Percentiles rank a stretch among this genome's conserved stretches.
Conservation (phyloP, 2,888 invertebrate genomes). For the Deilephila elpenor region DNA sequence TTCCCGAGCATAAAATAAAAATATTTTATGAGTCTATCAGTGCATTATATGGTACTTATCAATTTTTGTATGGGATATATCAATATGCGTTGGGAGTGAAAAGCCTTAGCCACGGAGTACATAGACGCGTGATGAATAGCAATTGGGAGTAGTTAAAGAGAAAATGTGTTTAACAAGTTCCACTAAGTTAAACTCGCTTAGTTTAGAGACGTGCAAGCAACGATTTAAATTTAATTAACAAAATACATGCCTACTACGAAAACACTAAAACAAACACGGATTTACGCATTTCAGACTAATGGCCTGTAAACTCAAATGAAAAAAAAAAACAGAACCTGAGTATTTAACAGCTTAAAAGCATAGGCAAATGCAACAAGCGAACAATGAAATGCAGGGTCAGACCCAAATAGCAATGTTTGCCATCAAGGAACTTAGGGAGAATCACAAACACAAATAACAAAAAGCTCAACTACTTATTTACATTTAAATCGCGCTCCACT, state of each 20-base stretch:
- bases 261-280: background rate
- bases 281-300: background rate
- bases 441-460: background rate
- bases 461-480: background rate
- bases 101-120: background rate
- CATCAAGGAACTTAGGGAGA: background rate
- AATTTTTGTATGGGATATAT: constrained; percentile 4
- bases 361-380: background rate
- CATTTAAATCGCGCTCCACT: background rate
- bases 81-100: background rate
- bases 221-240: background rate
- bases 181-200: background rate
- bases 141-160: background rate
- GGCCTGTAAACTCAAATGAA: background rate
- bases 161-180: constrained; percentile 1
- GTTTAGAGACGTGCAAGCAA: background rate
- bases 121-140: background rate
- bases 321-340: background rate
- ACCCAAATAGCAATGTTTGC: background rate
- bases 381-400: background rate
- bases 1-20: constrained; percentile 25
- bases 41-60: constrained; percentile 25
- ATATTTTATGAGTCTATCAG: constrained; percentile 20
- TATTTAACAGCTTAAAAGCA: background rate
- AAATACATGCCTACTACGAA: background rate